Evolutionary conservation across 2,797 vertebrate genomes (phyloP), one percentile per base, ranked within the genome.

Genomic region (Sebastes diploproa): DNA sequence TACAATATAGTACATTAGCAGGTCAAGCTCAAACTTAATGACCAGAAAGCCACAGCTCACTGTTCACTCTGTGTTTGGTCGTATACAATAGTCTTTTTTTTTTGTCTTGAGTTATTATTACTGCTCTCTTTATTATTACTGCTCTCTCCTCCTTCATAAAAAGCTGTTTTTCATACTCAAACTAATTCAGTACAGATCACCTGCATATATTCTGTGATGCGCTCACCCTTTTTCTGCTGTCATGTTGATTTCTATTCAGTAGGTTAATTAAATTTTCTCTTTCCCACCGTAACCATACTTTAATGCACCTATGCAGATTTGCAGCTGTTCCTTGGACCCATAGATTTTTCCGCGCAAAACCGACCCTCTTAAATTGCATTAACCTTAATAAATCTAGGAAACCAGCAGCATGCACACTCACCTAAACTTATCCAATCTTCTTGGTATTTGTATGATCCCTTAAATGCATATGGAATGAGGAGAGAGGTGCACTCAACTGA

Each of bases 191-290:
- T 16, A 25, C 8, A 7, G 46, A 38, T 30, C 20, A 30, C 30
- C n/a, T 7, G 5, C n/a, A 10, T 50, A 20, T 27, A 20, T 72
- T 74, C 54, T 52, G 18, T 29, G 65, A 76, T 42, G 32, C 12
- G 13, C 46, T 46, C 58, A 13, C 27, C 30, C 22, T 74, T 82
- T 64, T 60, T 74, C 72, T 42, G 72, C 38, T 59, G 16, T 29
- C 29, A 58, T 75, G 46, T 30, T 80, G 58, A 75, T 72, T 83
- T 80, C 50, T 66, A 46, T 73, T 76, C 8, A 20, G 12, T 9
- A 27, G 56, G 29, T 78, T 80, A 80, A 84, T 77, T 72, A 32
- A 46, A 82, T 65, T 22, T 72, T 38, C n/a, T 30, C 22, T 69
- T 68, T 64, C 30, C 32, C 20, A 58, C 25, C 30, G 16, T 2